These are phyloP conservation scores for Spondyliosoma cantharus DNA, from an alignment of 2,797 vertebrate species.

Conservation along the genomic window DNA sequence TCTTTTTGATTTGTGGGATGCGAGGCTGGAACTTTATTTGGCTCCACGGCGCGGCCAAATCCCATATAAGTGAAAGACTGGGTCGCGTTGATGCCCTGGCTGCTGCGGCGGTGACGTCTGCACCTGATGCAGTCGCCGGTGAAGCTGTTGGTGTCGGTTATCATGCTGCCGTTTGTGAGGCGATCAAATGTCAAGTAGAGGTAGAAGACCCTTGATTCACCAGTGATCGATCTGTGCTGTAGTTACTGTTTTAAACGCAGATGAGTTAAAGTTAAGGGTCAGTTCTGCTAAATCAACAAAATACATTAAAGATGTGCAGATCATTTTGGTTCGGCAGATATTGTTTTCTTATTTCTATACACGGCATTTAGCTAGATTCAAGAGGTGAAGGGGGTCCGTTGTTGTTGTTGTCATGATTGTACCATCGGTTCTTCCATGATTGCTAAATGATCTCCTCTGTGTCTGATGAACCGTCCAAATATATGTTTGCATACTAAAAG, in stretches of 20 bases:
- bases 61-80: constrained; percentile 15
- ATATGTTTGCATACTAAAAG: too few species aligned
- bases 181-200: constrained; percentile 1
- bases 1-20: constrained; percentile 50
- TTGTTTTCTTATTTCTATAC: too few species aligned
- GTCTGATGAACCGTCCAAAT: too few species aligned
- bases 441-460: too few species aligned
- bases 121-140: neutral
- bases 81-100: neutral
- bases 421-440: too few species aligned
- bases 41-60: constrained; percentile 5
- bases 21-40: constrained; percentile 9
- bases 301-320: neutral
- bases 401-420: too few species aligned
- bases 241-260: neutral
- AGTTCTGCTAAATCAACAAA: neutral
- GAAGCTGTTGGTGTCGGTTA: neutral
- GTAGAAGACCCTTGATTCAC: neutral
- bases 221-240: neutral
- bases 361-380: too few species aligned
- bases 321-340: too few species aligned
- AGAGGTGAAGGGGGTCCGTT: too few species aligned
- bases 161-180: constrained; percentile 1
- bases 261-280: neutral
- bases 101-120: neutral